Conservation (phyloP, 1,140 invertebrate genomes). For the Anastatus disparis region DNA sequence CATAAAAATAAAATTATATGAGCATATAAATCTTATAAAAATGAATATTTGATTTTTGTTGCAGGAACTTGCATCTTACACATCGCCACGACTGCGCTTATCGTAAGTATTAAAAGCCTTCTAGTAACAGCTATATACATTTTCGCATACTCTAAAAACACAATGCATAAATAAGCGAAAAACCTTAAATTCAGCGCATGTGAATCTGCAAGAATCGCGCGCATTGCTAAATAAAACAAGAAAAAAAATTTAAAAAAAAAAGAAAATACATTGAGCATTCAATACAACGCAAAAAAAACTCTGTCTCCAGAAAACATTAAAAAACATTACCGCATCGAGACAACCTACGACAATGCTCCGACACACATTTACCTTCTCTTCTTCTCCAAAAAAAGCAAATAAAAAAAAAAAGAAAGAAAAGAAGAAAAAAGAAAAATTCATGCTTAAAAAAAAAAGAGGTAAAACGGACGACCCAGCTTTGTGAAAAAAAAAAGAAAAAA, state of each 20-base stretch:
- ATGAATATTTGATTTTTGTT: too few species aligned
- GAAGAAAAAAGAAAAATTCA: slow-evolving; percentile 27
- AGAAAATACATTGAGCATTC: slow-evolving; percentile 25
- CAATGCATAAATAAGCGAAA: neutral
- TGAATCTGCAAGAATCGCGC: neutral
- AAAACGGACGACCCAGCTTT: slow-evolving; percentile 30
- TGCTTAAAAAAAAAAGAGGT: slow-evolving; percentile 39
- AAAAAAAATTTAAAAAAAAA: neutral
- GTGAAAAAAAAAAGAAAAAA: too few species aligned
- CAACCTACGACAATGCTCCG: neutral
- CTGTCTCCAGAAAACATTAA: neutral
- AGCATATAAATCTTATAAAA: too few species aligned
- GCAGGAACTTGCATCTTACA: slow-evolving; percentile 59
- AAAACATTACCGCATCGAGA: slow-evolving; percentile 5
- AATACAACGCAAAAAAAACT: slow-evolving; percentile 18
- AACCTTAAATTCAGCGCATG: slow-evolving; percentile 6
- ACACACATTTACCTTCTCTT: neutral
- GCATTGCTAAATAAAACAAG: too few species aligned
- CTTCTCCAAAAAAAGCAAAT: neutral
- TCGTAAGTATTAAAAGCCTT: slow-evolving; percentile 57
- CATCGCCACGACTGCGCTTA: slow-evolving; percentile 61
- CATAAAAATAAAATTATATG: too few species aligned
- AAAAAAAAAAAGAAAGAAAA: neutral
- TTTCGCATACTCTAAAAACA: too few species aligned
- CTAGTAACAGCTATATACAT: too few species aligned